These are phyloP conservation scores for Drosophila pseudotalamancana DNA, from an alignment of 2,888 invertebrate genomes.

Conservation along the genomic window DNA sequence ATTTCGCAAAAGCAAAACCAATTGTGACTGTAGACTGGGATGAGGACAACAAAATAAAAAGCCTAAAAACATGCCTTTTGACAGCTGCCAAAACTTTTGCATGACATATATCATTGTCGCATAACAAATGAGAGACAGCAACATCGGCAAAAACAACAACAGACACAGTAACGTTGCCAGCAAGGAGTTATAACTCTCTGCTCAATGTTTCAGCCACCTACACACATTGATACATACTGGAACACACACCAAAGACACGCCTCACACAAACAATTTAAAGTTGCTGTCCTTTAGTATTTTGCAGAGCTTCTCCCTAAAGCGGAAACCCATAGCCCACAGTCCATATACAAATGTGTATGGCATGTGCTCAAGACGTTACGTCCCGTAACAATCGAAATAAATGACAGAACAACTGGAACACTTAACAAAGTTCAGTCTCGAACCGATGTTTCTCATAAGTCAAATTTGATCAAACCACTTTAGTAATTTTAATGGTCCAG, in stretches of 20 bases:
- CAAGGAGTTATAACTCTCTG: conserved; percentile 49
- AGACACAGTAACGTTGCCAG: conserved; percentile 18
- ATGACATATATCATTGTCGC: conserved; percentile 82
- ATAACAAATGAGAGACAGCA: conserved; percentile 74
- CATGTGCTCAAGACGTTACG: neutral
- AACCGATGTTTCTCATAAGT: too few species aligned
- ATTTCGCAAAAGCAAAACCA: conserved; percentile 18
- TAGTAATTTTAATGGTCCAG: neutral
- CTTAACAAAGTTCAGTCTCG: too few species aligned
- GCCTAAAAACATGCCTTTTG: conserved; percentile 71
- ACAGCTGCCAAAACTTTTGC: conserved; percentile 80
- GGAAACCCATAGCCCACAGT: neutral
- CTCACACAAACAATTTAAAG: conserved; percentile 50
- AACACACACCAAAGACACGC: conserved; percentile 8
- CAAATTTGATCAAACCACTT: neutral
- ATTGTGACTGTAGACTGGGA: conserved; percentile 24
- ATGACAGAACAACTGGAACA: too few species aligned
- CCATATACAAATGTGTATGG: neutral
- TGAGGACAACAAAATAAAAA: conserved; percentile 56
- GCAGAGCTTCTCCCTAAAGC: neutral
- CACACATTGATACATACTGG: conserved; percentile 23
- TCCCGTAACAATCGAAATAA: too few species aligned
- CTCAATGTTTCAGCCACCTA: conserved; percentile 41
- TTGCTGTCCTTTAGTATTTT: conserved; percentile 19
- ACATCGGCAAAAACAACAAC: conserved; percentile 30